Evolutionary conservation across 2,888 invertebrate species (phyloP), one percentile per base, ranked within the genome.

Genomic region (Tiliacea citrago): DNA sequence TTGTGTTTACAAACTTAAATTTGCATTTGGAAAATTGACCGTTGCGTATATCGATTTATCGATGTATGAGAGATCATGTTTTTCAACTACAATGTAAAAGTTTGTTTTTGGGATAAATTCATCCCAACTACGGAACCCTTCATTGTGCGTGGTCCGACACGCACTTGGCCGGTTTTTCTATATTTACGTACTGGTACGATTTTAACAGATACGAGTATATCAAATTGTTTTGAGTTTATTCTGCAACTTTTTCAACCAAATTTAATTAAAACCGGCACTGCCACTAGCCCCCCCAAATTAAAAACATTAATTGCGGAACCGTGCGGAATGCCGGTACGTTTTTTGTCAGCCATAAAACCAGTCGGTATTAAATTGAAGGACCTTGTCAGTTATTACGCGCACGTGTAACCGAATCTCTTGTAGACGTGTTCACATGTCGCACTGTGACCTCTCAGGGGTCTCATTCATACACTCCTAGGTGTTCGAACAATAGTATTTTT

Each of bases 371-470:
- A 49, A 29, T 49, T 12, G 51, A 58, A 63, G 42, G 63, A 82
- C 58, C 77, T 82, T 77, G 77, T n/a, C 12, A 9, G 42, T 68
- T 35, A 10, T 29, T 16, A 4, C 63, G 2, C 18, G 24, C 82
- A 42, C 68, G 78, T 82, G 76, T 79, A 76, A 55, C 55, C 53
- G 76, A 58, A 21, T 47, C 18, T 42, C 39, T 24, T 16, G 16
- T 51, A 9, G 18, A 51, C 67, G 21, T n/a, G 53, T 18, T 16
- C 21, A 29, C 9, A 16, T 21, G 65, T 16, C 57, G n/a, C 57
- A 16, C 42, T 18, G 3, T 24, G 58, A 60, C 49, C 49, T 58
- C 18, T 3, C 45, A 18, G n/a, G 21, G 51, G 29, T 68, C 49
- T 24, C 29, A 39, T 39, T 6, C 3, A 24, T 62, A 24, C 3